A percentile compares a stretch with the other conserved stretches of the same genome.
Evolutionary conservation across 2,113 vertebrate species (phyloP).

Genomic region (Alosa alosa): DNA sequence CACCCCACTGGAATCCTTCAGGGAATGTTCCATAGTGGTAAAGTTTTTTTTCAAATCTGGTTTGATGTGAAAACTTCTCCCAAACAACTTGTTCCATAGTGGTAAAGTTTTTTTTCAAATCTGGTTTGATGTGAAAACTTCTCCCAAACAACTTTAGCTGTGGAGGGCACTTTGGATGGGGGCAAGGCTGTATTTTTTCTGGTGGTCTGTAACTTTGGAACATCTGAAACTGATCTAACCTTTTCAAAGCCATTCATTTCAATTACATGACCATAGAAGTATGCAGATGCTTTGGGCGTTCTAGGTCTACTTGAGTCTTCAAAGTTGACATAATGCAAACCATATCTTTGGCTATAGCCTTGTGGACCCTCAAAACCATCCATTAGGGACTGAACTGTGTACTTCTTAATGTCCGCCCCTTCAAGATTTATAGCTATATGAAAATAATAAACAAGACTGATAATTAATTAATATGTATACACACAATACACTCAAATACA

Average conservation of each 20-base stretch:
- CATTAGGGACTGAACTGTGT: constrained; percentile 80
- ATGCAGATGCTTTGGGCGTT: constrained; percentile 86
- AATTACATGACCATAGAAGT: constrained; percentile 78
- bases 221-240: background rate
- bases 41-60: constrained; percentile 76
- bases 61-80: constrained; percentile 84
- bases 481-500: too few species aligned
- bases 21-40: constrained; percentile 85
- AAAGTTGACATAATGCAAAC: constrained; percentile 83
- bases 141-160: constrained; percentile 82
- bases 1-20: constrained; percentile 83
- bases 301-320: constrained; percentile 75
- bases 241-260: constrained; percentile 78
- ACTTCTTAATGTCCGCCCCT: constrained; percentile 71
- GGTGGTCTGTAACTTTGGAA: background rate
- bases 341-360: constrained; percentile 83
- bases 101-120: constrained; percentile 82
- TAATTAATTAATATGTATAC: background rate
- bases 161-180: constrained; percentile 85
- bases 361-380: constrained; percentile 86
- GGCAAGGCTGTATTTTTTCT: constrained; percentile 34
- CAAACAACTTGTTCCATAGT: constrained; percentile 81
- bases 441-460: background rate
- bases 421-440: constrained; percentile 56
- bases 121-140: constrained; percentile 80